Conservation (phyloP, 2,797 vertebrate species). For the Acropternis orthonyx region DNA sequence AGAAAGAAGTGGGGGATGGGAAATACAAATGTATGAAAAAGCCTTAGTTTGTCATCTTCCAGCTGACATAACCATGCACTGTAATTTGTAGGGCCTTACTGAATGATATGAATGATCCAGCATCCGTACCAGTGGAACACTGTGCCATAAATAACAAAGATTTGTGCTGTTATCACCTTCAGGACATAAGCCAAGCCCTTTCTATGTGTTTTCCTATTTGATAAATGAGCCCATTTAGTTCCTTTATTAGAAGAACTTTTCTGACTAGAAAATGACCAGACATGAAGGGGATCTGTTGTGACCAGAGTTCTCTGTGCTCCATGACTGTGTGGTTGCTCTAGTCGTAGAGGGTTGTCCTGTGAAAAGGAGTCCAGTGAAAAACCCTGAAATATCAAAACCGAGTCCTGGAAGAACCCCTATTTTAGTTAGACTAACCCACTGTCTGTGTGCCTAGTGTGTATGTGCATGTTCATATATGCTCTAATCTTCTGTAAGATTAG, state of each 20-base stretch:
- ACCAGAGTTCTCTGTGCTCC: not conserved
- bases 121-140: not conserved
- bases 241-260: not conserved
- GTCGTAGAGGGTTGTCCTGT: not conserved
- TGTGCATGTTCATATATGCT: not conserved
- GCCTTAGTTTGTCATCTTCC: not conserved
- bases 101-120: not conserved
- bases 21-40: not conserved
- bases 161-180: not conserved
- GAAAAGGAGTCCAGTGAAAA: not conserved
- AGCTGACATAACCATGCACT: not conserved
- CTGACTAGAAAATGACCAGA: not conserved
- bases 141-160: not conserved
- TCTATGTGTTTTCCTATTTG: not conserved
- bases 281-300: not conserved
- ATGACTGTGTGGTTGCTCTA: not conserved
- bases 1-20: not conserved
- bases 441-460: not conserved
- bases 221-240: constrained; percentile 13
- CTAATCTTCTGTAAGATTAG: not conserved
- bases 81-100: not conserved
- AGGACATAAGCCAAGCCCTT: not conserved
- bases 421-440: not conserved
- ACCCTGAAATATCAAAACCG: not conserved
- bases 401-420: not conserved